phyloP scores from a whole-genome alignment of 1,140 invertebrate genomes.

The Hetaerina americana region DNA sequence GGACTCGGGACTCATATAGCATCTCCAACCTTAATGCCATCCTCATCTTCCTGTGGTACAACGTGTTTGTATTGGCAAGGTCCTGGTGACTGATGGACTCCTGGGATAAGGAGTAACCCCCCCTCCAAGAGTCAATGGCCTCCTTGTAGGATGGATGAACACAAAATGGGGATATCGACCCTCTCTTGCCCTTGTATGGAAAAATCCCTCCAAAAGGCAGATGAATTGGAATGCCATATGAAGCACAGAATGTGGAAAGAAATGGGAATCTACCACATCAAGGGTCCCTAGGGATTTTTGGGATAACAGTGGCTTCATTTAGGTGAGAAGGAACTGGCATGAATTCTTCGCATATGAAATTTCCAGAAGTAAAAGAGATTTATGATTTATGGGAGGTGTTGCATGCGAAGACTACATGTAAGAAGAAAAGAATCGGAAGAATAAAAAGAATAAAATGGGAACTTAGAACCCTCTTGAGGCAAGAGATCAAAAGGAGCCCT shows the following conservation, averaged over 20 bases:
- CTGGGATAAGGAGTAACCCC: neutral
- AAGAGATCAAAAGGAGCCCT: too few species aligned
- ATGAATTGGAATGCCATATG: neutral
- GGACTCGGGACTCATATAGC: neutral
- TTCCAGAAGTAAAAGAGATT: neutral
- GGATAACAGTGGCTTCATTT: neutral
- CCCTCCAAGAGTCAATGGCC: neutral
- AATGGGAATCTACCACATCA: neutral
- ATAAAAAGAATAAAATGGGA: too few species aligned
- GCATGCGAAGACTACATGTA: too few species aligned
- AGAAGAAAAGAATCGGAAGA: too few species aligned
- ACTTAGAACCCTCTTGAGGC: too few species aligned
- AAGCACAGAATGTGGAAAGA: neutral
- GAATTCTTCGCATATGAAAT: neutral
- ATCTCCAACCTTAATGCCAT: neutral
- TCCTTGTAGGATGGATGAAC: neutral
- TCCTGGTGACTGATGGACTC: neutral
- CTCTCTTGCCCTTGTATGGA: neutral
- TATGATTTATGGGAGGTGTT: neutral
- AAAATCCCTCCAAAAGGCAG: neutral
- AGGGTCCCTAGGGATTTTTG: neutral
- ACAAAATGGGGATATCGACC: neutral
- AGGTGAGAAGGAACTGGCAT: too few species aligned
- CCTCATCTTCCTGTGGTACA: neutral
- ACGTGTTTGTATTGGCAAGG: neutral